Evolutionary conservation across 2,888 invertebrate genomes (phyloP), one percentile per base, ranked within the genome.

Genomic region (Oscheius onirici): DNA sequence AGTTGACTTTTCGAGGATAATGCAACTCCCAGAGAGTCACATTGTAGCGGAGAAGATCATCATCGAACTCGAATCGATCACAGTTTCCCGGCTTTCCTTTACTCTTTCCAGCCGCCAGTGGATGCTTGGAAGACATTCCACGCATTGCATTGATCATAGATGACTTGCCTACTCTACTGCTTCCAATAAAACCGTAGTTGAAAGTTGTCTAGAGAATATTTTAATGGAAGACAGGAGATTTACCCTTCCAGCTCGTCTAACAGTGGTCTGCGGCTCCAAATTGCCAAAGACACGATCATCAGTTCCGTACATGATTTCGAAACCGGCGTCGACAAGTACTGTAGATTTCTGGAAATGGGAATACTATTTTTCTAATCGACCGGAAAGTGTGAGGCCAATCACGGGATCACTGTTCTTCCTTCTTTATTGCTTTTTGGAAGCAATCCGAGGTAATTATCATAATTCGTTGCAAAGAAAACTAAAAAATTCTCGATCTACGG

Each of bases 151-250:
- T 79, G 41, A 81, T 79, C 65, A 81, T 28, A 0, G 77, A 58
- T 13, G 78, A 78, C 51, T 81, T 81, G 10, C 81, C 81, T 24
- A 78, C 81, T 3, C 77, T 74, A 13, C 43, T 26, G 10, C 75
- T 72, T 6, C 81, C 81, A 54, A 81, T 78, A 61, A 81, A 81
- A 11, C 79, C 81, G 68, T 81, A 81, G 69, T 81, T 81, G 70
- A 81, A 81, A 22, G 71, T 69, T 1, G 78, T 76, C 78, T 78
- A 20, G 11, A 43, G 24, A 43, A 43, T 65, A 15, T 10, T 15
- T 26, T 24, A 24, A 11, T n/a, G n/a, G n/a, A n/a, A n/a, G n/a
- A n/a, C n/a, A n/a, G n/a, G n/a, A 22, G 10, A 41, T 65, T 40
- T 40, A 76, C 81, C 61, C 75, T 76, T 72, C 81, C 81, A 41